Conservation (phyloP, 2,888 invertebrate genomes). For the Acrobasis suavella region DNA sequence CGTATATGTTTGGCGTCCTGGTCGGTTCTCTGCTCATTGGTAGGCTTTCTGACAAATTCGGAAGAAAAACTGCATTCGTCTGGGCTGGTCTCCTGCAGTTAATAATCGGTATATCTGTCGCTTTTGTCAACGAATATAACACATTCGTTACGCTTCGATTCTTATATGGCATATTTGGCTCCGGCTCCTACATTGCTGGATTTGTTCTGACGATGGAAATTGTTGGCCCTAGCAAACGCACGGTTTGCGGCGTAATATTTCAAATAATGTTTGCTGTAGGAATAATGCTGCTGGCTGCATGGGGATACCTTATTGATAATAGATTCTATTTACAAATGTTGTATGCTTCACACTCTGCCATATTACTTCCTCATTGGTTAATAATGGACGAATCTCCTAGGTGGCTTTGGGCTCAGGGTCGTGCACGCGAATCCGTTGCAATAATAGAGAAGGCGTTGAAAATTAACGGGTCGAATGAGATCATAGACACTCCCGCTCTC, state of each 20-base stretch:
- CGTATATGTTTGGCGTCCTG: slow-evolving; percentile 93
- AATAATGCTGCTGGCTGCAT: slow-evolving; percentile 90
- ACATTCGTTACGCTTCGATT: slow-evolving; percentile 86
- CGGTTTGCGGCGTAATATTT: slow-evolving; percentile 90
- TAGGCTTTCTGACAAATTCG: slow-evolving; percentile 89
- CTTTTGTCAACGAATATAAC: slow-evolving; percentile 88
- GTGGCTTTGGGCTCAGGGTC: slow-evolving; percentile 93
- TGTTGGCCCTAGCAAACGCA: slow-evolving; percentile 90
- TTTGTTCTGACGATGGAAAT: slow-evolving; percentile 91
- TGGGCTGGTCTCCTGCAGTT: slow-evolving; percentile 89
- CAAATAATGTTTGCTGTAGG: slow-evolving; percentile 91
- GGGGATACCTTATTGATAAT: slow-evolving; percentile 90
- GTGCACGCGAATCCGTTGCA: slow-evolving; percentile 86
- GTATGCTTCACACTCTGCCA: slow-evolving; percentile 88
- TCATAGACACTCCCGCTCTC: slow-evolving; percentile 84
- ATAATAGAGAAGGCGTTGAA: slow-evolving; percentile 89
- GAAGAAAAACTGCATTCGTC: slow-evolving; percentile 90
- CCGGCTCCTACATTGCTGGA: slow-evolving; percentile 87
- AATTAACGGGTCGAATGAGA: slow-evolving; percentile 85
- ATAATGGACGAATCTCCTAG: slow-evolving; percentile 93
- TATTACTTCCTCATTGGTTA: slow-evolving; percentile 91
- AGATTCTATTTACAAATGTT: slow-evolving; percentile 88
- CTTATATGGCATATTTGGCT: slow-evolving; percentile 91
- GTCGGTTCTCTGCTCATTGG: slow-evolving; percentile 90
- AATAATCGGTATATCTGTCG: slow-evolving; percentile 87